These are phyloP conservation scores for Lochmaea crataegi DNA, from an alignment of 2,888 invertebrate genomes.

Conservation along the genomic window DNA sequence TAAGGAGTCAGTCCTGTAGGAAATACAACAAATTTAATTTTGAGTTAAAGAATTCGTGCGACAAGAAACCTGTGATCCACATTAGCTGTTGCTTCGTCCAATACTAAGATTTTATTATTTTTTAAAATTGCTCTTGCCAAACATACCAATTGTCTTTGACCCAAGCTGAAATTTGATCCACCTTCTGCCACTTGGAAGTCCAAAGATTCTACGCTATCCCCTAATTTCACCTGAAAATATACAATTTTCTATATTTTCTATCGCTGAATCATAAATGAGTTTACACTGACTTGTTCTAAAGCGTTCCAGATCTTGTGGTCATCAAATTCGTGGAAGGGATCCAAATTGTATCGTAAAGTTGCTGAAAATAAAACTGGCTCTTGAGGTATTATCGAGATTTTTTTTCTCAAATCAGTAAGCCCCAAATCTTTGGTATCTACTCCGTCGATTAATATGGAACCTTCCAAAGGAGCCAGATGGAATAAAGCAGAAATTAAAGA, in stretches of 20 bases:
- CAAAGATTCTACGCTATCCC: constrained; percentile 74
- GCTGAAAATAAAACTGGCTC: constrained; percentile 90
- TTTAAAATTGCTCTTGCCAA: constrained; percentile 86
- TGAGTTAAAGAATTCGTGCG: not conserved
- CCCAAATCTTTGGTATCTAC: constrained; percentile 77
- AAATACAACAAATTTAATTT: not conserved
- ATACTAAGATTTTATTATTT: constrained; percentile 81
- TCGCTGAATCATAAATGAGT: too few species aligned
- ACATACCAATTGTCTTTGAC: constrained; percentile 88
- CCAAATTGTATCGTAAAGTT: constrained; percentile 84
- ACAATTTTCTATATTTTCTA: too few species aligned
- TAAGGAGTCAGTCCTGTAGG: constrained; percentile 73
- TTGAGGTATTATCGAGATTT: constrained; percentile 93
- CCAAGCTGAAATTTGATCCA: constrained; percentile 86
- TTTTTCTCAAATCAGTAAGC: constrained; percentile 80
- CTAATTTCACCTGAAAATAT: constrained; percentile 76
- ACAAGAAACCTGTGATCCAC: constrained; percentile 81
- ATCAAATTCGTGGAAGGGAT: constrained; percentile 81
- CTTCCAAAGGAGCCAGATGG: constrained; percentile 82
- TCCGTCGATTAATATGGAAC: constrained; percentile 81
- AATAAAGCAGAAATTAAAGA: constrained; percentile 87
- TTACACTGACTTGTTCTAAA: constrained; percentile 69
- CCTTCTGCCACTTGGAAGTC: constrained; percentile 78
- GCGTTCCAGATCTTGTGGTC: constrained; percentile 84
- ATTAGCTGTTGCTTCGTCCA: constrained; percentile 93